A percentile compares a stretch with the other conserved stretches of the same genome.
These are phyloP conservation scores for Malurus melanocephalus DNA, from an alignment of 2,113 vertebrate genomes.

Conservation along the genomic window DNA sequence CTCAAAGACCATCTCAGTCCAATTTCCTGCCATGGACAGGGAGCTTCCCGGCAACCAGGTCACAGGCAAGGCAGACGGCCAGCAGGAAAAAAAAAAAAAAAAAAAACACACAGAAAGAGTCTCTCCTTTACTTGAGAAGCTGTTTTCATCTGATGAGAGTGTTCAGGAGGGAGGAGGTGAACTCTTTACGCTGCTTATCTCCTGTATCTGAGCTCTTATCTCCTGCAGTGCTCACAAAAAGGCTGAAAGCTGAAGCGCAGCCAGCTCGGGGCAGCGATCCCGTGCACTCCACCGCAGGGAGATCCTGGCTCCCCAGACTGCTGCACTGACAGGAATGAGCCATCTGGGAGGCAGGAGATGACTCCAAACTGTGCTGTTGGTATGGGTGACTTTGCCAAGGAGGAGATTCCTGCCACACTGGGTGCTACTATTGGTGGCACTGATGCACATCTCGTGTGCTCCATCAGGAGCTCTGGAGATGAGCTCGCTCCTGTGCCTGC, in stretches of 20 bases:
- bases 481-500: not conserved
- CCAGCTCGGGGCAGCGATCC: not conserved
- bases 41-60: not conserved
- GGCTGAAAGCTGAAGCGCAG: not conserved
- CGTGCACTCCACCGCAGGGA: not conserved
- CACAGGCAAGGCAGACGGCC: not conserved
- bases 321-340: not conserved
- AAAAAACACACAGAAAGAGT: not conserved
- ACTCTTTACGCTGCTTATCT: not conserved
- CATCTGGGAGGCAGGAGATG: not conserved
- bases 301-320: not conserved
- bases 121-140: not conserved
- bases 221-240: not conserved
- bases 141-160: not conserved
- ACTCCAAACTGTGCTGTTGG: not conserved
- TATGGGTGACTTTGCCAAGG: not conserved
- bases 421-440: not conserved
- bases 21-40: fast-evolving
- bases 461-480: not conserved
- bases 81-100: too few species aligned
- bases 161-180: not conserved
- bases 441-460: not conserved
- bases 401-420: not conserved
- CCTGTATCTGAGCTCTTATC: not conserved
- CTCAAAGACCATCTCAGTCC: not conserved